Conservation (phyloP, 30 jellyfish, hydroid and myxozoan species). For the Chrysaora quinquecirrha region DNA sequence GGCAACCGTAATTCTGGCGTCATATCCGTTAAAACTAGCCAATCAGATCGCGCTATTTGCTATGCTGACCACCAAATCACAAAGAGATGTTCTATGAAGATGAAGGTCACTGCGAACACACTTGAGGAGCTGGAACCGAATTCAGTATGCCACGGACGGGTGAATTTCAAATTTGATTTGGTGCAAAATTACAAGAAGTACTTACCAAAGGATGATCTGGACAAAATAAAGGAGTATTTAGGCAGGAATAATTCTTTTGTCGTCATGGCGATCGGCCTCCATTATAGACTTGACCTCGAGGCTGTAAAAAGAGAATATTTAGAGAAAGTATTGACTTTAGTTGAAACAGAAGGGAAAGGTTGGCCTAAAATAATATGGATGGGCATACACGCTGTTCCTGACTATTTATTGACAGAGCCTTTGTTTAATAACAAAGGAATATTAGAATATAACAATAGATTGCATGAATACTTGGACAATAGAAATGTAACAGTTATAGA, state of each 20-base stretch:
- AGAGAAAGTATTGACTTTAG: slow-evolving; percentile 45
- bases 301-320: slow-evolving; percentile 44
- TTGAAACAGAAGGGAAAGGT: slow-evolving; percentile 73
- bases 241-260: slow-evolving; percentile 65
- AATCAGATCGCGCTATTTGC: slow-evolving; percentile 65
- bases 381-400: slow-evolving; percentile 84
- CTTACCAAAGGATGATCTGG: slow-evolving; percentile 54
- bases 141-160: slow-evolving; percentile 74
- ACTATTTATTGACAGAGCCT: slow-evolving; percentile 73
- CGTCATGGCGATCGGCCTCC: slow-evolving; percentile 91
- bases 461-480: slow-evolving; percentile 55
- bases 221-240: slow-evolving; percentile 38
- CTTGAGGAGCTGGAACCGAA: slow-evolving; percentile 52
- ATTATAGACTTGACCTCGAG: slow-evolving; percentile 71
- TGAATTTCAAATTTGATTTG: slow-evolving; percentile 51
- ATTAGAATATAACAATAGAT: slow-evolving; percentile 37
- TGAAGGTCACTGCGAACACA: slow-evolving; percentile 71
- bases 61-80: slow-evolving; percentile 83
- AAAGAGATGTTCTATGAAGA: slow-evolving; percentile 71
- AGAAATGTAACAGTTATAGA: slow-evolving; percentile 72
- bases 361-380: slow-evolving; percentile 97
- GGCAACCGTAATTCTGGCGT: slow-evolving; percentile 72
- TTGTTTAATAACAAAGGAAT: slow-evolving; percentile 62
- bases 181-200: slow-evolving; percentile 81
- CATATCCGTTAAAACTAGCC: slow-evolving; percentile 61